Evolutionary conservation across 1,140 invertebrate species (phyloP).

Genomic region (Eumaeus atala): DNA sequence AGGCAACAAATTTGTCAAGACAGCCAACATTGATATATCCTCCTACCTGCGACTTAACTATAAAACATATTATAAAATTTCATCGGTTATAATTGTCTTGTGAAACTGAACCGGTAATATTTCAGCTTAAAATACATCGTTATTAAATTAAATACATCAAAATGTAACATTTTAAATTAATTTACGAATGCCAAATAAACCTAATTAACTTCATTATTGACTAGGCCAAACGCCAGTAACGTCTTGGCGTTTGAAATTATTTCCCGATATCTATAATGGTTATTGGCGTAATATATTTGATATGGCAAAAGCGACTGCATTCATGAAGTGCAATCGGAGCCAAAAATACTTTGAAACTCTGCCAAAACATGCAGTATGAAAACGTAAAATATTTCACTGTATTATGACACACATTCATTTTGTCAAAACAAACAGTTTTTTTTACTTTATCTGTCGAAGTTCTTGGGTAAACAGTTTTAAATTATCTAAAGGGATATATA

Average conservation of each 20-base stretch:
- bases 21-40: too few relatives aligned
- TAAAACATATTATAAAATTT: too few relatives aligned
- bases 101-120: too few relatives aligned
- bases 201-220: conserved; percentile 22
- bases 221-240: neutral
- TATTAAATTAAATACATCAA: neutral
- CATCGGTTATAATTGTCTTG: too few relatives aligned
- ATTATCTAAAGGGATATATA: neutral
- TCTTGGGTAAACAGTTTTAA: neutral
- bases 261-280: conserved; percentile 20
- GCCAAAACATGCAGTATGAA: conserved; percentile 56
- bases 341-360: conserved; percentile 67
- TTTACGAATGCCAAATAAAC: neutral
- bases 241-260: conserved; percentile 15
- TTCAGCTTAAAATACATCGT: neutral
- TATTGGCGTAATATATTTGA: conserved; percentile 41
- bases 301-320: conserved; percentile 16
- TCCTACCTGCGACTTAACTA: too few relatives aligned
- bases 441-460: neutral
- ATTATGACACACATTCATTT: conserved; percentile 40
- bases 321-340: conserved; percentile 51
- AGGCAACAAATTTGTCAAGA: too few relatives aligned
- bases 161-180: neutral
- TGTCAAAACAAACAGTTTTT: conserved; percentile 9
- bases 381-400: conserved; percentile 41